Conservation (phyloP, 2,888 invertebrate genomes). For the Coremacera marginata region DNA sequence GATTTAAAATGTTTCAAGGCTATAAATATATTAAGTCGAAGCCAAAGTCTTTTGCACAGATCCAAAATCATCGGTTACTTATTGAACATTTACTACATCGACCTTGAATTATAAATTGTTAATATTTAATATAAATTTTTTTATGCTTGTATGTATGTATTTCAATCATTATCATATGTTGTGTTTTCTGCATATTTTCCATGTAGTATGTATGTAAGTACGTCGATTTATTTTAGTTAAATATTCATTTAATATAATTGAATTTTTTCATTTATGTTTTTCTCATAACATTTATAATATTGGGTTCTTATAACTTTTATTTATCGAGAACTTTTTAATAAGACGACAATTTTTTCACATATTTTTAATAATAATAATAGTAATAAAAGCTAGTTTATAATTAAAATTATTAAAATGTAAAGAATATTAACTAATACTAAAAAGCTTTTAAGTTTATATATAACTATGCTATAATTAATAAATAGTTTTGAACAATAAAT, state of each 20-base stretch:
- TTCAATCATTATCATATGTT: too few species aligned
- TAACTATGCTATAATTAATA: background rate
- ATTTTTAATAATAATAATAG: background rate
- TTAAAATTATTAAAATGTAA: background rate
- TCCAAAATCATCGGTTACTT: constrained; percentile 20
- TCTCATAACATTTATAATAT: background rate
- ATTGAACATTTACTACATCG: background rate
- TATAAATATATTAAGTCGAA: constrained; percentile 16
- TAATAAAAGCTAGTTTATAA: background rate
- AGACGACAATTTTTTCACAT: too few species aligned
- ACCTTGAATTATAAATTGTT: background rate
- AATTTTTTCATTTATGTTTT: background rate
- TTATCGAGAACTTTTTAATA: background rate
- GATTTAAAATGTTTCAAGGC: constrained; percentile 34
- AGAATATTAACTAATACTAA: background rate
- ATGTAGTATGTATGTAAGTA: background rate
- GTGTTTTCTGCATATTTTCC: too few species aligned
- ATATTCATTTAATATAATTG: background rate
- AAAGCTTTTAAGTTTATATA: background rate
- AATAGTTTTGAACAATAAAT: constrained; percentile 15
- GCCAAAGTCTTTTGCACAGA: constrained; percentile 24
- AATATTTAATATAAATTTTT: constrained; percentile 16
- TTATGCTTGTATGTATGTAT: background rate
- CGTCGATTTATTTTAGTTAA: background rate
- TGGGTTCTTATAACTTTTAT: background rate